Base-by-base conservation (phyloP, 2,113 vertebrate genomes). In the Sterrhoptilus dennistouni region DNA sequence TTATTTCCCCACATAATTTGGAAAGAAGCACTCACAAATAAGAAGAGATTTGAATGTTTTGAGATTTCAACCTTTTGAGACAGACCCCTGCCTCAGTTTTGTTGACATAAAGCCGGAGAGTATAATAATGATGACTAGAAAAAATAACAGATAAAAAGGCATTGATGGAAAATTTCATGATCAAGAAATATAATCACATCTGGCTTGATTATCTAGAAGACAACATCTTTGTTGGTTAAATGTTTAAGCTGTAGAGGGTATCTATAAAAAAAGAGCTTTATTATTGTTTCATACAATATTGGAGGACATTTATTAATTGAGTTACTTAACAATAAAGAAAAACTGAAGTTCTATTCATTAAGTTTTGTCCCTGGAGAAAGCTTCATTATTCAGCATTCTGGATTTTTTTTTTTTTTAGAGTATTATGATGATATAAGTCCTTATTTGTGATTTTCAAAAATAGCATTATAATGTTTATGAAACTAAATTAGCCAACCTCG, bases 391-490 rank as follows among this genome's bases (percentile, higher is more conserved):
- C 23, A 82, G 9, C 13, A 81, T 47, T 59, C 16, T 29, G 29
- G 9, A 71, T 33, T 0, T 23, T 54, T 10, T 50, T 23, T 22
- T 74, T 90, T 36, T 44, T 47, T 20, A 28, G 9, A 54, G 21
- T 47, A 83, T 56, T 53, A 75, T 36, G 87, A 65, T 70, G 9
- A 50, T 49, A 71, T 50, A 82, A 91, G 27, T 56, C 14, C 31
- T 70, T 42, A 87, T 92, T 95, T 91, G 8, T 86, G 87, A 84
- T 94, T 97, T 97, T 88, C 56, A 69, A 85, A 96, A 90, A 90
- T 87, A 78, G 13, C 52, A 84, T 93, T 61, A 63, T 20, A 94
- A 38, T 90, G 72, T 87, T 96, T 93, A 53, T 78, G 70, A 89
- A 96, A 88, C 19, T 74, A 87, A 95, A 85, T 89, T 66, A 66